phyloP scores from a whole-genome alignment of 2,797 vertebrate genomes.

The Enteromius mattozi region DNA sequence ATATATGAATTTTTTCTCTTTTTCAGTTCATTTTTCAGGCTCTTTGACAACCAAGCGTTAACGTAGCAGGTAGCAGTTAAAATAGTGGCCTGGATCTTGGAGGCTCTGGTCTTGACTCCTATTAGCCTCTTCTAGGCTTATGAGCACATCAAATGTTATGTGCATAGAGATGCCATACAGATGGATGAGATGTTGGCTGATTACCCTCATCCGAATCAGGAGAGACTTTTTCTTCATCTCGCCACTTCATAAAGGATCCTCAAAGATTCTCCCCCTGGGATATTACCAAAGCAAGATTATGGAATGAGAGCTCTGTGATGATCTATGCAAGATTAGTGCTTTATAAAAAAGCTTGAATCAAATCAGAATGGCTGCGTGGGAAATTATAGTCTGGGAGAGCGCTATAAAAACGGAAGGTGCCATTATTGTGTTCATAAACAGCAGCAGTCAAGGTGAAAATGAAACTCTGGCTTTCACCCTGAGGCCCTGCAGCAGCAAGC shows the following conservation, averaged over 20 bases:
- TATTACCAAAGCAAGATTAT: constrained; percentile 38
- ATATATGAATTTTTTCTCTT: not conserved
- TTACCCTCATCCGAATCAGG: constrained; percentile 17
- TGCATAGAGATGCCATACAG: not conserved
- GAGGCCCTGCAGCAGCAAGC: constrained; percentile 4
- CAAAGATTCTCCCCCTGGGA: constrained; percentile 2
- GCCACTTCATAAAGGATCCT: constrained; percentile 38
- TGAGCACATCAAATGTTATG: not conserved
- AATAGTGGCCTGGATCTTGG: not conserved
- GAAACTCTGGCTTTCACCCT: constrained; percentile 32
- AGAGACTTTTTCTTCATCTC: constrained; percentile 18
- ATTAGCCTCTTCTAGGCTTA: not conserved
- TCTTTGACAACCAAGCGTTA: not conserved
- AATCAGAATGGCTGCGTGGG: constrained; percentile 37
- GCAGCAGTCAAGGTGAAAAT: constrained; percentile 53
- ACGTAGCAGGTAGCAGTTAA: not conserved
- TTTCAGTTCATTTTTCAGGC: not conserved
- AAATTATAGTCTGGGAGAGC: constrained; percentile 35
- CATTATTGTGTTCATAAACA: constrained; percentile 53
- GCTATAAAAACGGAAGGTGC: constrained; percentile 38
- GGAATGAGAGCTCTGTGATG: constrained; percentile 29
- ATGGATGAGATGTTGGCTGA: constrained; percentile 5
- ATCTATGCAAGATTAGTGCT: constrained; percentile 23
- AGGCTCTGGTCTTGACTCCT: not conserved
- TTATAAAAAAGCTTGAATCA: constrained; percentile 29